phyloP scores from a whole-genome alignment of 2,888 invertebrate genomes.

The Tachina lurida region DNA sequence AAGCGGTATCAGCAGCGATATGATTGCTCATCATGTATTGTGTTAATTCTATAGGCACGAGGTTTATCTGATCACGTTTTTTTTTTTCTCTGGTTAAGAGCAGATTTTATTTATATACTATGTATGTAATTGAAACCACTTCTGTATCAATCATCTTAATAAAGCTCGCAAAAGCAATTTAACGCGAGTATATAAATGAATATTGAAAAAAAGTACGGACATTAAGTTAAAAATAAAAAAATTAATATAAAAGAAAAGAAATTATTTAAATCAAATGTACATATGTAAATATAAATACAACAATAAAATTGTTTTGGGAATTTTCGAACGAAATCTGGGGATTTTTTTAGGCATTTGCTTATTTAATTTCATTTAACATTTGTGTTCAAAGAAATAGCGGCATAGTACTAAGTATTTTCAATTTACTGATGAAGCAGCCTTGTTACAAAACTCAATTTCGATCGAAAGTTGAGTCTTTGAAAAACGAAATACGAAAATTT shows the following conservation, averaged over 20 bases:
- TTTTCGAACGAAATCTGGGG: slow-evolving; percentile 20
- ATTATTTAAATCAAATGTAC: background rate
- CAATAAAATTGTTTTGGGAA: slow-evolving; percentile 37
- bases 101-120: slow-evolving; percentile 7
- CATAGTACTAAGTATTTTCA: background rate
- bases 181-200: slow-evolving; percentile 1
- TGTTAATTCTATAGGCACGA: slow-evolving; percentile 23
- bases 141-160: background rate
- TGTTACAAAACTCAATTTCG: no score
- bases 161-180: background rate
- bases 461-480: background rate
- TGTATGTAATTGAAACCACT: background rate
- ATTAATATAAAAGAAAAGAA: background rate
- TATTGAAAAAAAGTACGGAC: background rate
- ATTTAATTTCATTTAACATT: background rate
- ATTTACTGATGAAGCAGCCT: no score
- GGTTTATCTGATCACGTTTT: slow-evolving; percentile 54
- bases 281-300: background rate
- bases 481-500: background rate
- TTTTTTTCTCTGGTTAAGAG: background rate
- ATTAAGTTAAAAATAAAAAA: slow-evolving; percentile 19
- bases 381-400: background rate
- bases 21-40: slow-evolving; percentile 3
- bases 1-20: background rate
- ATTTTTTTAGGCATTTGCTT: slow-evolving; percentile 11